Percentiles rank a stretch among this genome's conserved stretches.
Conservation (phyloP, 2,113 vertebrate genomes). For the Malaclemys terrapin region DNA sequence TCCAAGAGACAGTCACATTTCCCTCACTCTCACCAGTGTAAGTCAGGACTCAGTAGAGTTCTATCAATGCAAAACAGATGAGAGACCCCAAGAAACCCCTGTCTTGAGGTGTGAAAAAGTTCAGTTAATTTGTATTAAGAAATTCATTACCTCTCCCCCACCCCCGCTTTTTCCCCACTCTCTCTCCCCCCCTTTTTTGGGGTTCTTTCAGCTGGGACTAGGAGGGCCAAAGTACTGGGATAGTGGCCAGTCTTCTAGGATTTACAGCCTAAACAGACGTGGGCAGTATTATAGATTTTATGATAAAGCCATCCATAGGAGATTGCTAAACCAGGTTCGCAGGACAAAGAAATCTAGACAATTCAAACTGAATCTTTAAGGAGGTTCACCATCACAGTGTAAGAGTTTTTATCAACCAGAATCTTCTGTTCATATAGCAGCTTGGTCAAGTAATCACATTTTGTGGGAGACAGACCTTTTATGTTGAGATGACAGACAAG, state of each 20-base stretch:
- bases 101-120: background rate
- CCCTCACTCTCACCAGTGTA: background rate
- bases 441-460: no score
- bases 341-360: background rate
- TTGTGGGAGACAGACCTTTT: no score
- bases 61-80: rapidly evolving
- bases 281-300: background rate
- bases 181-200: no score
- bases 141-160: rapidly evolving
- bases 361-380: background rate
- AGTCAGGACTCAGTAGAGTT: background rate
- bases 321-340: background rate
- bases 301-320: background rate
- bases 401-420: background rate
- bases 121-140: background rate
- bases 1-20: background rate
- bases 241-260: background rate
- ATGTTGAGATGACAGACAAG: no score
- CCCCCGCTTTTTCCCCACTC: background rate
- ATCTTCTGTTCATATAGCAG: no score
- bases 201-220: rapidly evolving
- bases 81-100: background rate
- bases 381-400: background rate
- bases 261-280: background rate
- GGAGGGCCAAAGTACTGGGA: rapidly evolving